phyloP scores from a whole-genome alignment of 2,113 vertebrate genomes.

The Plectropomus leopardus region DNA sequence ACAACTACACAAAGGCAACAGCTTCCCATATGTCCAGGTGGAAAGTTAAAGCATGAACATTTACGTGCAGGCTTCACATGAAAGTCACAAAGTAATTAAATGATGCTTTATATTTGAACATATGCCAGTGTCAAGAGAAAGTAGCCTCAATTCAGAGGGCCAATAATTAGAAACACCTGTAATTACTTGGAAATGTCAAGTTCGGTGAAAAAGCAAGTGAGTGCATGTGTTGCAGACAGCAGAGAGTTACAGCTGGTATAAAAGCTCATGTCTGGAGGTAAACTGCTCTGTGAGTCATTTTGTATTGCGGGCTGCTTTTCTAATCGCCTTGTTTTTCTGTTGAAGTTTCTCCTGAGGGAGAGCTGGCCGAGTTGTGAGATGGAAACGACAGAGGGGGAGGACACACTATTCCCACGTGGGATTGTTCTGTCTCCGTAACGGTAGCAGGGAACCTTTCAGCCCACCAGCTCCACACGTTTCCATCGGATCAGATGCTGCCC shows the following conservation, averaged over 20 bases:
- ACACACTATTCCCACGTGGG: slow-evolving; percentile 55
- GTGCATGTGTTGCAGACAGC: slow-evolving; percentile 28
- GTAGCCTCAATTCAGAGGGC: slow-evolving; percentile 56
- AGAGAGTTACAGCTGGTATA: slow-evolving; percentile 45
- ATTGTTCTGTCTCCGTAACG: slow-evolving; percentile 44
- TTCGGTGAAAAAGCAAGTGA: slow-evolving; percentile 51
- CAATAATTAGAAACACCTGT: slow-evolving; percentile 77
- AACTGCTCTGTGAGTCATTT: slow-evolving; percentile 64
- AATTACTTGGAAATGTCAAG: slow-evolving; percentile 82
- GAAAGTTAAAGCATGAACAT: slow-evolving; percentile 29
- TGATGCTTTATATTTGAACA: slow-evolving; percentile 71
- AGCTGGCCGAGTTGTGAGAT: slow-evolving; percentile 53
- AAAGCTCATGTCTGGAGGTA: slow-evolving; percentile 56
- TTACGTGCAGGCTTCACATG: slow-evolving; percentile 45
- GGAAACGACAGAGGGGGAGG: slow-evolving; percentile 50
- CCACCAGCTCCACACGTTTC: slow-evolving; percentile 37
- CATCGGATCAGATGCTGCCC: slow-evolving; percentile 40
- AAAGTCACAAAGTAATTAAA: slow-evolving; percentile 65
- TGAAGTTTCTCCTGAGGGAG: slow-evolving; percentile 65
- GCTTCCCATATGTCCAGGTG: slow-evolving; percentile 25
- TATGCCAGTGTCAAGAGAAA: slow-evolving; percentile 74
- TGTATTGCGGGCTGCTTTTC: slow-evolving; percentile 49
- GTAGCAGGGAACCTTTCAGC: slow-evolving; percentile 56
- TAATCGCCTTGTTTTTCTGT: slow-evolving; percentile 72
- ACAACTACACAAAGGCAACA: neutral